phyloP scores from a whole-genome alignment of 2,888 invertebrate genomes.

The Tipula unca region DNA sequence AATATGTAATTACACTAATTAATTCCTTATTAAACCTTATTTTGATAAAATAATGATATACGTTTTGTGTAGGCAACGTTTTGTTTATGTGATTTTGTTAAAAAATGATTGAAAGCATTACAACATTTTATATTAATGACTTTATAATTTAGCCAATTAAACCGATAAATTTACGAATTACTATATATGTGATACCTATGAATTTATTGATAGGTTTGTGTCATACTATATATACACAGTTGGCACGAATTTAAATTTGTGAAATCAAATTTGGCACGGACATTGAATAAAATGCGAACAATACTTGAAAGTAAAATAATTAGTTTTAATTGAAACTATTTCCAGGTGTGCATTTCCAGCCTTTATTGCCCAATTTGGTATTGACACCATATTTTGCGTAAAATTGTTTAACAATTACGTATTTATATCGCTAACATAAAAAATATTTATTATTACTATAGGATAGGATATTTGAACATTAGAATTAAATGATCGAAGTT shows the following conservation, averaged over 20 bases:
- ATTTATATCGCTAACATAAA: too few relatives aligned
- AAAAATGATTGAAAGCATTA: not conserved
- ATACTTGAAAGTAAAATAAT: not conserved
- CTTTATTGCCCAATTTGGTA: not conserved
- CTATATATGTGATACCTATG: too few relatives aligned
- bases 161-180: not conserved
- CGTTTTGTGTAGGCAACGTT: not conserved
- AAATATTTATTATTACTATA: too few relatives aligned
- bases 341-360: not conserved
- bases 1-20: not conserved
- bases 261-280: not conserved
- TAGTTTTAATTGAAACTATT: not conserved
- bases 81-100: not conserved
- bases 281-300: not conserved
- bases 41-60: not conserved
- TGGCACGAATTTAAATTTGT: not conserved
- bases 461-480: too few relatives aligned
- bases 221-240: not conserved
- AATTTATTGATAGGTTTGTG: not conserved
- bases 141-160: not conserved
- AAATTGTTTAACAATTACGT: too few relatives aligned
- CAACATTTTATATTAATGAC: not conserved
- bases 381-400: not conserved
- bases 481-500: too few relatives aligned
- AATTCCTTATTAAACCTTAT: not conserved